Percentiles rank a stretch among this genome's conserved stretches.
Conservation (phyloP, 37 sponge, comb jelly and placozoan genomes). For the Ianthella basta region DNA sequence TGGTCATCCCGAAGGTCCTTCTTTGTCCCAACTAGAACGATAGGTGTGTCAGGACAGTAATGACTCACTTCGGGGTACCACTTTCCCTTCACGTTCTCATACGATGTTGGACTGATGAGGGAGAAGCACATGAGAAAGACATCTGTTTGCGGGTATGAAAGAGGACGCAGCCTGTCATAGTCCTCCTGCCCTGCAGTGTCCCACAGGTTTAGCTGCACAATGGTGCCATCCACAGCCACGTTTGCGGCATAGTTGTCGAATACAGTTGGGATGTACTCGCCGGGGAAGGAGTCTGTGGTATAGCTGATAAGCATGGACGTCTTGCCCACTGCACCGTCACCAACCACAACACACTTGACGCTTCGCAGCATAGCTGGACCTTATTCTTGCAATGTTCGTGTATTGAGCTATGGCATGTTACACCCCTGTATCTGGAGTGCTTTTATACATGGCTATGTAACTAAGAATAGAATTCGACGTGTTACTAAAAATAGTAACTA, state of each 20-base stretch:
- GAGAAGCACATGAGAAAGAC: constrained; percentile 79
- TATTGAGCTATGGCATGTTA: background rate
- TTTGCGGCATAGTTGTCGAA: constrained; percentile 95
- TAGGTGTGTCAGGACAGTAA: constrained; percentile 86
- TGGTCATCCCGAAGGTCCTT: constrained; percentile 83
- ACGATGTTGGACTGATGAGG: constrained; percentile 72
- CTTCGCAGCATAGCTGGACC: constrained; percentile 3
- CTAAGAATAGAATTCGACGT: background rate
- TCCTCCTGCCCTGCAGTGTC: constrained; percentile 93
- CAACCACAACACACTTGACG: constrained; percentile 68
- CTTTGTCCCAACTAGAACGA: constrained; percentile 86
- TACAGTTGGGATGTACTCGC: constrained; percentile 62
- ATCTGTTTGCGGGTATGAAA: constrained; percentile 93
- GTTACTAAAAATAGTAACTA: background rate
- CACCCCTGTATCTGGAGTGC: background rate
- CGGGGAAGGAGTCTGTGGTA: constrained; percentile 58
- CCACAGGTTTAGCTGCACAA: constrained; percentile 82
- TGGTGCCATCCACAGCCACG: constrained; percentile 63
- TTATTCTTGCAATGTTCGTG: background rate
- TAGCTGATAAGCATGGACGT: constrained; percentile 59
- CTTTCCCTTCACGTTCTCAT: constrained; percentile 68
- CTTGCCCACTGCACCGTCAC: constrained; percentile 69
- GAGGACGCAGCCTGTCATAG: constrained; percentile 89
- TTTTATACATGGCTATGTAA: background rate
- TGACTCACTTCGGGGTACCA: constrained; percentile 84